Conservation (phyloP, 1,140 invertebrate genomes). For the Battus philenor region DNA sequence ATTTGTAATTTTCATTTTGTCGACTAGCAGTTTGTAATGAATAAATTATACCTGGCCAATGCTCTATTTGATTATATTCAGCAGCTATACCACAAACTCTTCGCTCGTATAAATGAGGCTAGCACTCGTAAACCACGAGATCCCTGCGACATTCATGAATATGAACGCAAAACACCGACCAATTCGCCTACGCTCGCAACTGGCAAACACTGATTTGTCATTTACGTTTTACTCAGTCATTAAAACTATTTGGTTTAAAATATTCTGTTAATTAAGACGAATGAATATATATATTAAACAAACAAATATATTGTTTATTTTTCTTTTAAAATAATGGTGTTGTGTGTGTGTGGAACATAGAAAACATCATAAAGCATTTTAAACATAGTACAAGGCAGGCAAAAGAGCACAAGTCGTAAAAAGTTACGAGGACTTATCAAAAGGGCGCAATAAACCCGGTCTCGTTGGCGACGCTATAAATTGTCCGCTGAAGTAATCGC, state of each 20-base stretch:
- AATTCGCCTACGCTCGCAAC: no score
- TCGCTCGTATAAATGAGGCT: constrained; percentile 4
- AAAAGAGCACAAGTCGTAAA: constrained; percentile 51
- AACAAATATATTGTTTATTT: no score
- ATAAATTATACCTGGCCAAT: constrained; percentile 8
- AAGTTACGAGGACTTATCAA: constrained; percentile 58
- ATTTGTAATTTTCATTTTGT: constrained; percentile 13
- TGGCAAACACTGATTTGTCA: no score
- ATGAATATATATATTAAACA: no score
- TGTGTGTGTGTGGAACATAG: neutral
- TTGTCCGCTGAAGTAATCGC: constrained; percentile 27
- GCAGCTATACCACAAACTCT: constrained; percentile 8
- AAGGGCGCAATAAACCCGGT: constrained; percentile 46
- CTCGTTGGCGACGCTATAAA: constrained; percentile 42
- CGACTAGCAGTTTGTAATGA: constrained; percentile 11
- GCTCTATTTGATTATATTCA: constrained; percentile 1
- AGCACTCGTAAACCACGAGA: constrained; percentile 2
- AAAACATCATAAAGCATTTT: constrained; percentile 19
- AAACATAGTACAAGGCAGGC: constrained; percentile 38
- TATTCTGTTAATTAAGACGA: no score
- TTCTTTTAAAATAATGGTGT: no score
- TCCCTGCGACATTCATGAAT: constrained; percentile 7
- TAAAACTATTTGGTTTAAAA: no score
- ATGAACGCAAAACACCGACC: neutral
- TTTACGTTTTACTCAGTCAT: no score